Evolutionary conservation across 2,888 invertebrate genomes (phyloP), one percentile per base, ranked within the genome.

Genomic region (Crepidodera aurea): DNA sequence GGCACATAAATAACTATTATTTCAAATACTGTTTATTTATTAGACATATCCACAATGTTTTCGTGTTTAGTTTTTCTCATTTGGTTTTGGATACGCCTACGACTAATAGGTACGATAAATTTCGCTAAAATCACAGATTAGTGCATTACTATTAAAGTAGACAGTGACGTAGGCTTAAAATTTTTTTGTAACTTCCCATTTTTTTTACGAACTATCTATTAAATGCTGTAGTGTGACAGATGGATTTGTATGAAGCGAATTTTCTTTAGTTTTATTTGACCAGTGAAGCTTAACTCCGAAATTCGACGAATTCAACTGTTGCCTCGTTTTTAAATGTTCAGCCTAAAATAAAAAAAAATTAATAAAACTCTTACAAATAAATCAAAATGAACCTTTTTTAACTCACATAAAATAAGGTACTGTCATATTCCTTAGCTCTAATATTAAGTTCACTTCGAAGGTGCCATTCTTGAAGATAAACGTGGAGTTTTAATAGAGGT

Each of bases 401-500:
- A 48, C 55, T 48, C 10, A 54, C 55, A 13, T 59, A 13, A 2
- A 51, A 2, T 4, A 59, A 29, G 32, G 29, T 44, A 6, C 0
- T 69, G 58, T 79, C 81, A 70, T 81, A 81, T 65, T 78, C 79
- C 71, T 75, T 77, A 46, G 79, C 79, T 70, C 76, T 77, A 55
- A 72, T 63, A 32, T 77, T 79, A 58, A 79, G 74, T 73, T 84
- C 84, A 64, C 80, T 82, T 71, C 84, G 84, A 51, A 85, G 77
- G 62, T 83, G 83, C 84, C 84, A 85, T 53, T 83, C 83, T 64
- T 83, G 83, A 51, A 85, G 80, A 67, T 85, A 85, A 57, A 85
- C 77, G 71, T 85, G 69, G 75, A 83, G 78, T 78, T 82, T 79
- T 77, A 83, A 64, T 5, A 77, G 72, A 25, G 75, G 66, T 59